Percentiles rank a stretch among this genome's conserved stretches.
Conservation (phyloP, 1,140 invertebrate species). For the Thalassaphorura encarpata region DNA sequence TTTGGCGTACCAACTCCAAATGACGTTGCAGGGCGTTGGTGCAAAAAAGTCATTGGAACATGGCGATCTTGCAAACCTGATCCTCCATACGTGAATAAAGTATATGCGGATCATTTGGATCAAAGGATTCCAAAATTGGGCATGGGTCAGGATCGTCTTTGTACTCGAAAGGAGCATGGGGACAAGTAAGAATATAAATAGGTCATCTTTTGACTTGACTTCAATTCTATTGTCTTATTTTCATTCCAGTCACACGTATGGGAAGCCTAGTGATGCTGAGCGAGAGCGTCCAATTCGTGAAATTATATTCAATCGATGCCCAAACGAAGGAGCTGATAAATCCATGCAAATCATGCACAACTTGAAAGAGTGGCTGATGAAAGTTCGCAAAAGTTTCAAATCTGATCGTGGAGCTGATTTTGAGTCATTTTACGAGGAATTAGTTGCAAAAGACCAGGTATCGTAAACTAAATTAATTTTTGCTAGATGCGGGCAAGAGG, state of each 20-base stretch:
- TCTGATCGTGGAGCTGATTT: slow-evolving; percentile 11
- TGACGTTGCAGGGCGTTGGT: slow-evolving; percentile 20
- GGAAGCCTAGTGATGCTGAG: slow-evolving; percentile 11
- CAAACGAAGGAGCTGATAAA: slow-evolving; percentile 16
- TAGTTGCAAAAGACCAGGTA: slow-evolving; percentile 11
- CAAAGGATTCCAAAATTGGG: slow-evolving; percentile 24
- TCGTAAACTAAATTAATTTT: background rate
- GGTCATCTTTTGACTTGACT: background rate
- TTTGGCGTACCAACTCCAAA: slow-evolving; percentile 26
- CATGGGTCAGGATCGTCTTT: slow-evolving; percentile 8
- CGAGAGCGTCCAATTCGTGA: slow-evolving; percentile 20
- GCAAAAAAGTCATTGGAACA: slow-evolving; percentile 16
- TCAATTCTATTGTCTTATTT: background rate
- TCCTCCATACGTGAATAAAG: slow-evolving; percentile 18
- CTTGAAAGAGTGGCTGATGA: slow-evolving; percentile 19
- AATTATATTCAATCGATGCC: slow-evolving; percentile 28
- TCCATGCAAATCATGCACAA: slow-evolving; percentile 13
- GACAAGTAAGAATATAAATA: background rate
- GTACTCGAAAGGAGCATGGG: background rate
- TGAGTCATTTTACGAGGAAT: slow-evolving; percentile 23
- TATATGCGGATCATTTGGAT: slow-evolving; percentile 29
- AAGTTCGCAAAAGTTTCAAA: slow-evolving; percentile 20
- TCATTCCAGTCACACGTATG: slow-evolving; percentile 13
- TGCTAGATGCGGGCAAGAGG: background rate
- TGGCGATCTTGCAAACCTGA: slow-evolving; percentile 23